Percentiles rank a stretch among this genome's conserved stretches.
phyloP scores from a whole-genome alignment of 2,113 vertebrate genomes.

The Sardina pilchardus region DNA sequence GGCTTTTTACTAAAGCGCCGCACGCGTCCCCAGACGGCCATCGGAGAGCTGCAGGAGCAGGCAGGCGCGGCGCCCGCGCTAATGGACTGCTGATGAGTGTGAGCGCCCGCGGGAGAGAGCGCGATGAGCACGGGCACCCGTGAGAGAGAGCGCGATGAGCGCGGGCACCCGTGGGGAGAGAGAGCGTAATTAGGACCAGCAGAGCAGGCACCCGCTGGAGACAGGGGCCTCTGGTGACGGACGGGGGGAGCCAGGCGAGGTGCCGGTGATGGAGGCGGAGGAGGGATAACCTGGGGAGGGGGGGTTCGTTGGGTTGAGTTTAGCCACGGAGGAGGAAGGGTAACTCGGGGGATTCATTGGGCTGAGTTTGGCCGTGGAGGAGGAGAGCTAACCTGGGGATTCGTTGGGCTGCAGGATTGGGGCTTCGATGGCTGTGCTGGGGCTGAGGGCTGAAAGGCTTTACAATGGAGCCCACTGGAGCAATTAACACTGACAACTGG shows the following conservation, averaged over 20 bases:
- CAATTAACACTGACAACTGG: constrained; percentile 22
- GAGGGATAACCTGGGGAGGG: no score
- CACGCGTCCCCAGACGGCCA: constrained; percentile 43
- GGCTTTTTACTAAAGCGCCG: constrained; percentile 57
- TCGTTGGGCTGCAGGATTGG: not conserved
- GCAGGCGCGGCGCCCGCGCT: constrained; percentile 48
- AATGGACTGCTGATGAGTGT: constrained; percentile 54
- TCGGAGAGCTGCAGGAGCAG: constrained; percentile 41
- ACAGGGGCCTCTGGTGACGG: not conserved
- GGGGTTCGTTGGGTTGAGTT: not conserved
- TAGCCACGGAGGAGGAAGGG: not conserved
- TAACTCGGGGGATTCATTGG: no score
- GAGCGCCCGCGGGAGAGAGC: constrained; percentile 35
- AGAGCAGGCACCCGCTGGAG: not conserved
- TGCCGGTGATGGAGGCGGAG: not conserved
- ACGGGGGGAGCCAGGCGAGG: not conserved
- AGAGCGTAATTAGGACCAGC: constrained; percentile 39
- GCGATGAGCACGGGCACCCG: no score
- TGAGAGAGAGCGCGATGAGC: no score
- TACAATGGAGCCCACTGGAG: constrained; percentile 12
- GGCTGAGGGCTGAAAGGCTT: not conserved
- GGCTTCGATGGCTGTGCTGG: not conserved
- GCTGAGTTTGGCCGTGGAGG: no score
- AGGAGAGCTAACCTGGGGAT: not conserved
- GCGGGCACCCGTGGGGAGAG: constrained; percentile 32